Base-by-base conservation (phyloP, 1,140 invertebrate species). In the Wasmannia auropunctata region DNA sequence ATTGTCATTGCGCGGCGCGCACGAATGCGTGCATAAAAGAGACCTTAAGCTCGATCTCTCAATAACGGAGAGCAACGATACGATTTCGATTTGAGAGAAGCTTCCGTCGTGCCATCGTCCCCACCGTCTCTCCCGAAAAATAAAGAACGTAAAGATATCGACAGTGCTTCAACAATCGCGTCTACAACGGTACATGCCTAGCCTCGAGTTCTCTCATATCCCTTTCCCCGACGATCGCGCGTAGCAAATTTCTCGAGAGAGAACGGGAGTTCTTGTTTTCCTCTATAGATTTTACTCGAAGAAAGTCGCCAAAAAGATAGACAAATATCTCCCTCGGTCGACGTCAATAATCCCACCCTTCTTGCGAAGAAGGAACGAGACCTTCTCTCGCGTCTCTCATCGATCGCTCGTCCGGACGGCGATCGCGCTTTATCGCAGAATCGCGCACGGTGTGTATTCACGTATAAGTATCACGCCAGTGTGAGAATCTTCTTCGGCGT, bases 141-240 rank as follows among this genome's bases (percentile, higher is more conserved):
- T n/a, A 51, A 43, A 60, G 34, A 63, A 88, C 81, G 54, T 51
- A 81, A 88, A 80, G 43, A 84, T n/a, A n/a, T 89, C 88, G 85
- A 86, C 75, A 60, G 83, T 74, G 51, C 25, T 83, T 70, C 84
- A 76, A 89, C 87, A 86, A 79, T 84, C 88, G 87, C 87, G 88
- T 89, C 79, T 43, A 46, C 87, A 89, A 89, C 87, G 85, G 80
- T 89, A 86, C 85, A 77, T 86, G 87, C 72, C 84, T 86, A 88
- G 83, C 54, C 62, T 76, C 79, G 85, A 79, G 62, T 75, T 67
- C 60, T 86, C 63, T 67, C 43, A 37, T 62, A 76, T 43, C 65
- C 34, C 34, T 40, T 16, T 86, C 37, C 79, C 58, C 72, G 58
- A 85, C 46, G 67, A 83, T 81, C 79, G 79, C 79, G 79, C 51